phyloP scores from a whole-genome alignment of 92 coral and sea anemone species.

The Epizoanthus ramosus region DNA sequence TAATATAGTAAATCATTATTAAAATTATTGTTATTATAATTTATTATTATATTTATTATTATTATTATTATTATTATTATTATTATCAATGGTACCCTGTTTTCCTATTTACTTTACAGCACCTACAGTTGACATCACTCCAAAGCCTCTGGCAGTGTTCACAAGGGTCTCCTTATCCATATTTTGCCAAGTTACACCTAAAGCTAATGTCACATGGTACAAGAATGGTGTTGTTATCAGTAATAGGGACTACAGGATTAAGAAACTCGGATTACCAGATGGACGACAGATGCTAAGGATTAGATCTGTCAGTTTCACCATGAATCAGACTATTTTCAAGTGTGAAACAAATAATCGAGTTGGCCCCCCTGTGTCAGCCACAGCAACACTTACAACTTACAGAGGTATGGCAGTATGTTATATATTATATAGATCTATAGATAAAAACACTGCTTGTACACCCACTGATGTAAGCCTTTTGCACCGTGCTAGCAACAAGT shows the following conservation, averaged over 20 bases:
- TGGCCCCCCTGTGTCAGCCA: slow-evolving; percentile 57
- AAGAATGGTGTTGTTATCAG: slow-evolving; percentile 53
- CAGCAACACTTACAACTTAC: slow-evolving; percentile 44
- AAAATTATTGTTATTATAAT: not conserved
- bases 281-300: slow-evolving; percentile 63
- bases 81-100: not conserved
- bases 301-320: slow-evolving; percentile 28
- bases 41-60: not conserved
- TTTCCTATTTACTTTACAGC: slow-evolving; percentile 35
- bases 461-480: not conserved
- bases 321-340: slow-evolving; percentile 57
- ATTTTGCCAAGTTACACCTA: slow-evolving; percentile 71
- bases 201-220: slow-evolving; percentile 73
- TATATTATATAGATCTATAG: too few species aligned
- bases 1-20: too few species aligned
- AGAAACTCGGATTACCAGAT: slow-evolving; percentile 30
- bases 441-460: not conserved
- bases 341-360: slow-evolving; percentile 60
- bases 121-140: slow-evolving; percentile 68
- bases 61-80: too few species aligned
- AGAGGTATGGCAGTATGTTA: slow-evolving; percentile 23
- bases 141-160: slow-evolving; percentile 54
- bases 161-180: slow-evolving; percentile 59
- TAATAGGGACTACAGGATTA: slow-evolving; percentile 30
- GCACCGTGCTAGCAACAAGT: not conserved